These are phyloP conservation scores for Syndactyla subalaris DNA, from an alignment of 2,797 vertebrate species.

Conservation along the genomic window DNA sequence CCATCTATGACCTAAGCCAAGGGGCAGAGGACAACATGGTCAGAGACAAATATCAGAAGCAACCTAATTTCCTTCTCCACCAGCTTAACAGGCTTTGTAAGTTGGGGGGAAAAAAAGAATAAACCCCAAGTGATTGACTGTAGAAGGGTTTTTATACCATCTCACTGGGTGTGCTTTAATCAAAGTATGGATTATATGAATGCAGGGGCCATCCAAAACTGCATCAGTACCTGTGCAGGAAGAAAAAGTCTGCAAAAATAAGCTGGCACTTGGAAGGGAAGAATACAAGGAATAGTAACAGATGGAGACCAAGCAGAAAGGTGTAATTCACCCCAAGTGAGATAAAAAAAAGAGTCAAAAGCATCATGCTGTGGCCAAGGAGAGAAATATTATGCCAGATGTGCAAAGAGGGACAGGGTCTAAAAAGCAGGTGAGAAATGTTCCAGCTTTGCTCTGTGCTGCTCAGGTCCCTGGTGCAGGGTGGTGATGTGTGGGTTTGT, in stretches of 20 bases:
- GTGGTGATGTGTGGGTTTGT: rapidly evolving
- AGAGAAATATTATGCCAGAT: not conserved
- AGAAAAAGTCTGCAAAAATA: not conserved
- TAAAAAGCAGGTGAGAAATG: not conserved
- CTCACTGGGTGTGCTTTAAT: not conserved
- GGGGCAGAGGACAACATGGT: not conserved
- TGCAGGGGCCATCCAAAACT: not conserved
- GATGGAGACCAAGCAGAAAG: not conserved
- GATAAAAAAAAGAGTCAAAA: not conserved
- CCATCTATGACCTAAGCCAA: not conserved
- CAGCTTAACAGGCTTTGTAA: not conserved
- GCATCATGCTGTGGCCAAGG: not conserved
- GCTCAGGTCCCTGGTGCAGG: not conserved
- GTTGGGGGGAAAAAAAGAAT: not conserved
- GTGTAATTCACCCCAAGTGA: not conserved
- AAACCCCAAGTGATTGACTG: not conserved
- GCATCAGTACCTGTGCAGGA: not conserved
- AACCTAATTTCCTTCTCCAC: not conserved
- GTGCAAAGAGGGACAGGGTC: not conserved
- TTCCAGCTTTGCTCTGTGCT: rapidly evolving
- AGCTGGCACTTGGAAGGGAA: not conserved
- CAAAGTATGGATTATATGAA: not conserved
- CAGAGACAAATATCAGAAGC: not conserved
- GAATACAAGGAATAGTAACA: not conserved
- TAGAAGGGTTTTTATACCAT: not conserved